Evolutionary conservation across 2,113 vertebrate species (phyloP).

Genomic region (Sakesphorus luctuosus): DNA sequence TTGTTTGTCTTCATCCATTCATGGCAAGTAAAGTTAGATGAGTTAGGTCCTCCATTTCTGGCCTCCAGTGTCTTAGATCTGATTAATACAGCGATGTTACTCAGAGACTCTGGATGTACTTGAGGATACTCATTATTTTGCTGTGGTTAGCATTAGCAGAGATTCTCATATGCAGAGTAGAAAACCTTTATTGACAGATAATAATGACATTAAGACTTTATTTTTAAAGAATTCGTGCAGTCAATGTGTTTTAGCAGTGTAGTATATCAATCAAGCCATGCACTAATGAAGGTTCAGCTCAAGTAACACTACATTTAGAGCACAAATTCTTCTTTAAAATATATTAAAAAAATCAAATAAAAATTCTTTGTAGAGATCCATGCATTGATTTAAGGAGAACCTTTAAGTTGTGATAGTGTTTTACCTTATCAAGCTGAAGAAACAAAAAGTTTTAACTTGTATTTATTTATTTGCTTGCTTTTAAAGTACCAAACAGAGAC

Average conservation of each 20-base stretch:
- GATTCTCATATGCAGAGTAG: not conserved
- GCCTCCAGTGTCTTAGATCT: not conserved
- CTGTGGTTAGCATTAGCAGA: not conserved
- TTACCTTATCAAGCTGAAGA: not conserved
- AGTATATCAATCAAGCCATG: not conserved
- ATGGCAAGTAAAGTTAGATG: not conserved
- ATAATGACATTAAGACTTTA: not conserved
- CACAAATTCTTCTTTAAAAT: not conserved
- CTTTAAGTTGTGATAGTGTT: not conserved
- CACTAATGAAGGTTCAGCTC: not conserved
- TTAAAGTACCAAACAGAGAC: not conserved
- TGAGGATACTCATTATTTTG: not conserved
- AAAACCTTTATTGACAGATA: not conserved
- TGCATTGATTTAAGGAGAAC: not conserved
- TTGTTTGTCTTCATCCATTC: not conserved
- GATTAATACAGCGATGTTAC: not conserved
- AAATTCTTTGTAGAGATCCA: not conserved
- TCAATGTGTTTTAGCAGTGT: not conserved
- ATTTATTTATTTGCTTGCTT: not conserved
- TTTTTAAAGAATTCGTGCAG: not conserved
- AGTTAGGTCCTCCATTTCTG: not conserved
- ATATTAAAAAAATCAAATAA: not conserved
- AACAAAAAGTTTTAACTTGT: not conserved
- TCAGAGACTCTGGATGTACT: not conserved
- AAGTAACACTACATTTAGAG: not conserved